Conservation (phyloP, 2,113 vertebrate species). For the Vimba vimba region DNA sequence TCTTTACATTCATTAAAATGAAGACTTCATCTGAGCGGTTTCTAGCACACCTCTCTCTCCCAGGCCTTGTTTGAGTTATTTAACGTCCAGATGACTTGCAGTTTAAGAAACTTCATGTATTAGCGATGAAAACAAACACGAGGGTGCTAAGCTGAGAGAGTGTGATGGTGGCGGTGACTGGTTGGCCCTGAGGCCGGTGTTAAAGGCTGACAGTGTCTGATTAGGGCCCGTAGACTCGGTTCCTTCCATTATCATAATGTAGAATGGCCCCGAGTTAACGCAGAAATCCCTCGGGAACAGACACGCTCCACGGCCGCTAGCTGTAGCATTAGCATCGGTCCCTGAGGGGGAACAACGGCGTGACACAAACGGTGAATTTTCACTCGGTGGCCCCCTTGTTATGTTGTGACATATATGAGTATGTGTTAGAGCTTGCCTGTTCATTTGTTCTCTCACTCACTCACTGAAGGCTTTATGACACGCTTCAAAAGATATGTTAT, state of each 20-base stretch:
- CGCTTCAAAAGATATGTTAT: not conserved
- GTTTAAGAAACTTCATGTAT: slow-evolving; percentile 6
- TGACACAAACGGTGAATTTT: slow-evolving; percentile 19
- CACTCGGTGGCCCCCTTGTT: not conserved
- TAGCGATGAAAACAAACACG: not conserved
- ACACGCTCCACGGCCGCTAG: slow-evolving; percentile 1
- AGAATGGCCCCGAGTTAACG: slow-evolving; percentile 36
- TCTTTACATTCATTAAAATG: slow-evolving; percentile 33
- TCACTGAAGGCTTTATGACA: not conserved
- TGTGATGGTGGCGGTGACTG: not conserved
- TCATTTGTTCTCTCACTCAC: not conserved
- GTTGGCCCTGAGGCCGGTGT: slow-evolving; percentile 17
- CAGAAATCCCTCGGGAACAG: slow-evolving; percentile 44
- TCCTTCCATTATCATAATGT: slow-evolving; percentile 49
- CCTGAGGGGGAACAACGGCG: not conserved
- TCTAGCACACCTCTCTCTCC: not conserved
- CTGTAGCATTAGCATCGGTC: slow-evolving; percentile 41
- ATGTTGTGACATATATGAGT: not conserved
- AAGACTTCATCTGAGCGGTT: not conserved
- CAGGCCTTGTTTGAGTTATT: not conserved
- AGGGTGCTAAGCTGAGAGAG: not conserved
- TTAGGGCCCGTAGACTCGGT: slow-evolving; percentile 41
- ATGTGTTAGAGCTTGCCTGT: not conserved
- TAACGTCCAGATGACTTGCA: not conserved
- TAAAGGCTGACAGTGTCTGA: slow-evolving; percentile 33